phyloP scores from a whole-genome alignment of 1,140 invertebrate genomes.

The Drosophila trapezifrons region DNA sequence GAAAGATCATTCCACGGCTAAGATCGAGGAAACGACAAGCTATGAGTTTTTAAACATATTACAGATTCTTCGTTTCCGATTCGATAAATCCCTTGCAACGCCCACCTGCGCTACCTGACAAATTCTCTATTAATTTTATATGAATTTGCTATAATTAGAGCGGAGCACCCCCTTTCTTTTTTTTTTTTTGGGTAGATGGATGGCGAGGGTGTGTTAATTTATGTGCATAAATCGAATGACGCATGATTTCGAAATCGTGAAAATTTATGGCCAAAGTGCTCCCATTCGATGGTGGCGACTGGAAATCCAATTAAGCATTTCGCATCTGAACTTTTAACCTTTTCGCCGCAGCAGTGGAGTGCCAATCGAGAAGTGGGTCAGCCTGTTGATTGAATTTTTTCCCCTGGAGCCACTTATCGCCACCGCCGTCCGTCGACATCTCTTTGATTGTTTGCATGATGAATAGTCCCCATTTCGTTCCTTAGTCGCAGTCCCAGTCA shows the following conservation, averaged over 20 bases:
- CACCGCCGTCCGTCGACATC: conserved; percentile 49
- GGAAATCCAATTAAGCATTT: conserved; percentile 63
- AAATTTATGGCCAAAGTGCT: conserved; percentile 20
- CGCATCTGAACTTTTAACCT: conserved; percentile 68
- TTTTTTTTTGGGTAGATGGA: neutral
- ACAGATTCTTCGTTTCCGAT: conserved; percentile 14
- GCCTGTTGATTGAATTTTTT: conserved; percentile 66
- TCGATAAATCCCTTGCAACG: conserved; percentile 35
- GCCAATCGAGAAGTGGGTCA: conserved; percentile 61
- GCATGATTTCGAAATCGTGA: conserved; percentile 23
- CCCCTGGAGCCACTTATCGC: conserved; percentile 54
- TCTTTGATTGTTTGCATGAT: conserved; percentile 62
- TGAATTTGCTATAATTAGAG: conserved; percentile 40
- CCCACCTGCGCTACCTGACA: conserved; percentile 56
- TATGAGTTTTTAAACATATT: conserved; percentile 49
- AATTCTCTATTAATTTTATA: conserved; percentile 58
- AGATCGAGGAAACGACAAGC: conserved; percentile 2
- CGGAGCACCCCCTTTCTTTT: neutral
- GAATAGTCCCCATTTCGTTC: conserved; percentile 21
- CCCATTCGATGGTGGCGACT: conserved; percentile 4
- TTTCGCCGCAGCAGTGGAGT: conserved; percentile 10
- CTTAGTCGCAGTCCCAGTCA: neutral
- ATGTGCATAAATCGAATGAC: conserved; percentile 15
- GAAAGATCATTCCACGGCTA: neutral
- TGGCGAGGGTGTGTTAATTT: conserved; percentile 1